Evolutionary conservation across 2,888 invertebrate genomes (phyloP), one percentile per base, ranked within the genome.

Genomic region (Priocnemis perturbator): DNA sequence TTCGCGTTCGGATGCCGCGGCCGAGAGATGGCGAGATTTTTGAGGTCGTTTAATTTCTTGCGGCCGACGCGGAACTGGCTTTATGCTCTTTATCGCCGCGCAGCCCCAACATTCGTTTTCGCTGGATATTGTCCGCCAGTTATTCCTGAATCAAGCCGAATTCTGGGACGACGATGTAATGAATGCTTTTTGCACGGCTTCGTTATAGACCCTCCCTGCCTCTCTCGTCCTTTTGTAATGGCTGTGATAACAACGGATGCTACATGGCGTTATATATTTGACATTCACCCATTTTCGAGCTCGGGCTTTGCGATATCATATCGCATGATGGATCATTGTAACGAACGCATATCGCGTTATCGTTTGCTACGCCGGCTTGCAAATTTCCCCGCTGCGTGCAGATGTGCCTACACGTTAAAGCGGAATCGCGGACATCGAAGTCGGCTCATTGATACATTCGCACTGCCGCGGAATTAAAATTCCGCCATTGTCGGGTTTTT

Each of bases 221-320:
- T 67, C 55, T 44, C 64, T 52, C 50, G 47, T 66, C 60, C 61
- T 65, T 64, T 71, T 37, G 37, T 37, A 62, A 65, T 60, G 50
- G 19, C 67, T 59, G 47, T 53, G 67, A 52, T 59, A 55, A 69
- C 59, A 59, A 65, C 52, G 58, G 52, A 64, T 53, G 65, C 56
- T 69, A 69, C 67, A 74, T 71, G 64, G 59, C 57, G 61, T 72
- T 65, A 64, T 55, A 67, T 72, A 70, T 72, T 77, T 66, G 60
- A 67, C 64, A 64, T 69, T 61, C 56, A 50, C 48, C 44, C 59
- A 53, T 64, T 71, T 67, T 64, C 58, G 19, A 63, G 48, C 55
- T 37, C 48, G 57, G 60, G 52, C 37, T 37, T 62, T n/a, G 45
- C 56, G 53, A 62, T 59, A 50, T 59, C 68, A 60, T 60, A 60